phyloP scores from a whole-genome alignment of 2,888 invertebrate species.

The Acanthosepion lycidas region DNA sequence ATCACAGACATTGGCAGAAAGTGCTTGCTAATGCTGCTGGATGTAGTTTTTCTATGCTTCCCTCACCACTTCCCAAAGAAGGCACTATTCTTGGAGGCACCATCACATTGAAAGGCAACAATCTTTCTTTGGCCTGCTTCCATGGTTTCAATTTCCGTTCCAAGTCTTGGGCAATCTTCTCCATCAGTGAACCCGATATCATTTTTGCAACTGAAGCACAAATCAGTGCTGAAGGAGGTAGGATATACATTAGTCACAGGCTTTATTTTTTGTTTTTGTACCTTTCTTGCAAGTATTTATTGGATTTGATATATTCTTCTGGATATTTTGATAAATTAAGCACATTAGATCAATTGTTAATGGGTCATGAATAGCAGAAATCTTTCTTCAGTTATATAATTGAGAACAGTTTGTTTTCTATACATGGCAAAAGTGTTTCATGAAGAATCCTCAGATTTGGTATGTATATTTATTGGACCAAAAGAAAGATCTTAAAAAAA shows the following conservation, averaged over 20 bases:
- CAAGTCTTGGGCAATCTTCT: conserved; percentile 96
- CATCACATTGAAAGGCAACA: conserved; percentile 81
- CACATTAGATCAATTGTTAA: no score
- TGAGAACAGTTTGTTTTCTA: no score
- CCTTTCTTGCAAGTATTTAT: no score
- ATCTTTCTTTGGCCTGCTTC: conserved; percentile 96
- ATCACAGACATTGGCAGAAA: conserved; percentile 96
- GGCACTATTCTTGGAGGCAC: conserved; percentile 89
- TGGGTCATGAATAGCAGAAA: no score
- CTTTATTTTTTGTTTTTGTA: no score
- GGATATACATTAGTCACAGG: conserved; percentile 24
- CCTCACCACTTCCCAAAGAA: conserved; percentile 75
- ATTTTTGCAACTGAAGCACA: conserved; percentile 80
- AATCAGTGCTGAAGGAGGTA: conserved; percentile 77
- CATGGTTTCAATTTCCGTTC: conserved; percentile 97
- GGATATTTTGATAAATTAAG: no score
- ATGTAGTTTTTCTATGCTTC: conserved; percentile 81
- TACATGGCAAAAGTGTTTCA: no score
- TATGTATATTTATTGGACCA: no score
- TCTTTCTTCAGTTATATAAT: no score
- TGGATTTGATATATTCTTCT: no score
- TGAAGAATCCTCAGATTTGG: no score
- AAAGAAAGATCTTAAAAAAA: no score
- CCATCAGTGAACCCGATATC: conserved; percentile 86
- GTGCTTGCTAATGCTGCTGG: conserved; percentile 88